A percentile compares a stretch with the other conserved stretches of the same genome.
phyloP scores from a whole-genome alignment of 2,888 invertebrate genomes.

The Erebia aethiops region DNA sequence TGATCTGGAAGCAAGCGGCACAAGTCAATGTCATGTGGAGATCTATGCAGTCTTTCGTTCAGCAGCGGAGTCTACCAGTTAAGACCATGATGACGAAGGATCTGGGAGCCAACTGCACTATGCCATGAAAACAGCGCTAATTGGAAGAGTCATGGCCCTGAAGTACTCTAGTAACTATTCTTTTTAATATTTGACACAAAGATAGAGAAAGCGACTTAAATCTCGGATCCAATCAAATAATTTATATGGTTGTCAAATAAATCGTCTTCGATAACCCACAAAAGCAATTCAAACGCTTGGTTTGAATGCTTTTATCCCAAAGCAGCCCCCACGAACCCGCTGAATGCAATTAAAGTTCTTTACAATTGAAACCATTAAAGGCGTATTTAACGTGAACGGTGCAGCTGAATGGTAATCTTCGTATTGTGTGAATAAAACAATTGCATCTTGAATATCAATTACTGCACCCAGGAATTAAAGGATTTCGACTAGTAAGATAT shows the following conservation, averaged over 20 bases:
- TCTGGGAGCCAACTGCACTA: too few relatives aligned
- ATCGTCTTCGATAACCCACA: slow-evolving; percentile 6
- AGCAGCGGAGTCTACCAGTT: too few relatives aligned
- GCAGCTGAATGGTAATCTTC: slow-evolving; percentile 6
- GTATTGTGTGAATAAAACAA: slow-evolving; percentile 9
- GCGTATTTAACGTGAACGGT: slow-evolving; percentile 4
- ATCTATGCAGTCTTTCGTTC: too few relatives aligned
- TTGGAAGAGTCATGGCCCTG: too few relatives aligned
- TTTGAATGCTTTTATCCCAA: slow-evolving; percentile 18
- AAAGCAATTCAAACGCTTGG: slow-evolving; percentile 5
- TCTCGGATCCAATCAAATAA: too few relatives aligned
- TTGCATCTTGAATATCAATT: background rate
- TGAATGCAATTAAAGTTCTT: slow-evolving; percentile 15
- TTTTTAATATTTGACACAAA: background rate
- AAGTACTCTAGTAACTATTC: too few relatives aligned
- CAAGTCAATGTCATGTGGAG: too few relatives aligned
- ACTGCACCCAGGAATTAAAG: background rate
- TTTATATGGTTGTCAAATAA: background rate
- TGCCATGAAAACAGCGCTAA: too few relatives aligned
- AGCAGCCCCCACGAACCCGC: background rate
- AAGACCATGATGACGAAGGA: too few relatives aligned
- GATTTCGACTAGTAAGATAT: background rate
- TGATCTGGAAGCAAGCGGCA: too few relatives aligned
- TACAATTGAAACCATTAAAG: slow-evolving; percentile 13
- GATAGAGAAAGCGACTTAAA: background rate